These are phyloP conservation scores for Spinibarbus caldwelli DNA, from an alignment of 2,797 vertebrate species.

Conservation along the genomic window DNA sequence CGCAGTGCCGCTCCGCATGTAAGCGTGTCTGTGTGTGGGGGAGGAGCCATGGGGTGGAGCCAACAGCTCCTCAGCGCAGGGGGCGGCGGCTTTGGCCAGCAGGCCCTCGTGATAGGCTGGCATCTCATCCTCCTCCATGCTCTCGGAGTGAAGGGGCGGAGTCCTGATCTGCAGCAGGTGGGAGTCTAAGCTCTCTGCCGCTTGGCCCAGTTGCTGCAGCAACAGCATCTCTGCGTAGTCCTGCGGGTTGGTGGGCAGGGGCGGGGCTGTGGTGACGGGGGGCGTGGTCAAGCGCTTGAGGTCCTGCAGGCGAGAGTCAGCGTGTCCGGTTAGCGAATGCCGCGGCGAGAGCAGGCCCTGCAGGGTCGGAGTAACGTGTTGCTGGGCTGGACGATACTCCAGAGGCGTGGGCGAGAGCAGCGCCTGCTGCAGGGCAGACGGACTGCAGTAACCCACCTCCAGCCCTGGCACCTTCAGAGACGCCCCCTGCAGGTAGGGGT, in stretches of 20 bases:
- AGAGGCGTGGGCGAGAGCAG: slow-evolving; percentile 93
- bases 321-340: slow-evolving; percentile 93
- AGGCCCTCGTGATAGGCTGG: slow-evolving; percentile 80
- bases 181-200: slow-evolving; percentile 84
- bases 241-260: slow-evolving; percentile 70
- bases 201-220: slow-evolving; percentile 90
- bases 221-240: slow-evolving; percentile 90
- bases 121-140: slow-evolving; percentile 94
- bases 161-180: slow-evolving; percentile 83
- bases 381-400: slow-evolving; percentile 90
- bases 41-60: slow-evolving; percentile 82
- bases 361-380: slow-evolving; percentile 90
- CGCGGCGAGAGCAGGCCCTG: slow-evolving; percentile 97
- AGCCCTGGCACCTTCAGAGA: slow-evolving; percentile 90
- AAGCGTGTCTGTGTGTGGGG: slow-evolving; percentile 83
- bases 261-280: slow-evolving; percentile 69
- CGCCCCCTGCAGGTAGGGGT: slow-evolving; percentile 83
- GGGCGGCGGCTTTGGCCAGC: slow-evolving; percentile 78
- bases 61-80: slow-evolving; percentile 83
- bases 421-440: slow-evolving; percentile 94
- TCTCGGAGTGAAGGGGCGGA: slow-evolving; percentile 85
- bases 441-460: slow-evolving; percentile 83
- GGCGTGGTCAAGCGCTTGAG: slow-evolving; percentile 83
- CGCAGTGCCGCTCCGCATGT: slow-evolving; percentile 65
- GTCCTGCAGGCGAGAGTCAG: slow-evolving; percentile 90